Base-by-base conservation (phyloP, 2,797 vertebrate species). In the Darevskia mixta region DNA sequence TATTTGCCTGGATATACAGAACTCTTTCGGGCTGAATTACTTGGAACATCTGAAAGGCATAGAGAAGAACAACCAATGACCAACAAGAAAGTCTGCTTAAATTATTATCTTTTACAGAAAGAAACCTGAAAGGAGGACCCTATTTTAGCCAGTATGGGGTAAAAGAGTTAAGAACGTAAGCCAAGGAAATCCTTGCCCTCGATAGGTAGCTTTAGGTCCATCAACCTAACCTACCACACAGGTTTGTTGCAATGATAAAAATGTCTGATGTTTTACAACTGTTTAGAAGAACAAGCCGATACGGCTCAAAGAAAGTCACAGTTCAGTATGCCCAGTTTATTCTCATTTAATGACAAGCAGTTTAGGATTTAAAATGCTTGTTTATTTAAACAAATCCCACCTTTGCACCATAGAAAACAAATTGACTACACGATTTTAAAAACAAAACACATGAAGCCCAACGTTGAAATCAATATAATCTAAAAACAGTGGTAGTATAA, bases 1-100 rank as follows among this genome's bases (percentile, higher is more conserved):
- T 99, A 96, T 98, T 99, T 95, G 99, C 99, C 96, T 99, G 99
- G 92, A 99, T 99, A 95, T 99, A 99, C 43, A 99, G 96, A 0
- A 98, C 98, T 32, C 99, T 98, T 96, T 99, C 98, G 1, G 98
- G 99, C 94, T 99, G 99, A 91, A 99, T 98, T 23, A 99, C 99
- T 96, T 99, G 99, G 95, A 99, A 99, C 99, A 99, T 99, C 99
- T 99, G 95, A 78, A 90, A 90, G 55, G 4, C 67, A 91, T 8
- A 0, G 76, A 72, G 79, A 78, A 25, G 82, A 90, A 91, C 10
- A 41, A 83, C 8, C 2, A 86, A 81, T 79, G 32, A 89, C n/a
- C 0, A 0, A 45, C 67, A 23, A 15, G 1, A 58, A 66, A 79
- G 38, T 79, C 27, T 32, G 1, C 38, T 83, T 4, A 0, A 35